Conservation (phyloP, 2,888 invertebrate genomes). For the Andrena camellia region DNA sequence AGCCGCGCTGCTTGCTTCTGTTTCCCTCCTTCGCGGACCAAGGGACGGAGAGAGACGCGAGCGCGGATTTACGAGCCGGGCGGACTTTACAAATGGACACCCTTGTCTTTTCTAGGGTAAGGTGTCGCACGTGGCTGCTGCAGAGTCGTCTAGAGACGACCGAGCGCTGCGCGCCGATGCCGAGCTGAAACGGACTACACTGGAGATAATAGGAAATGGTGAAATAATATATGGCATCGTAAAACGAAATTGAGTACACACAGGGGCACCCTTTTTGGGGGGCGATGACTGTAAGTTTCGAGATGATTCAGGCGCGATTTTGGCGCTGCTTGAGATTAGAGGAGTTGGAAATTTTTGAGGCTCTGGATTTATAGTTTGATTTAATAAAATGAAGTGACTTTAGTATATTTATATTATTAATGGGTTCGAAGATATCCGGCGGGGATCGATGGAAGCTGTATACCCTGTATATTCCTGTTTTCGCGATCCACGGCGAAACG, state of each 20-base stretch:
- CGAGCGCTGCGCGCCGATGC: slow-evolving; percentile 31
- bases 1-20: slow-evolving; percentile 21
- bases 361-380: neutral
- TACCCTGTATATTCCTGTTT: neutral
- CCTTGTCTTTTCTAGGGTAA: slow-evolving; percentile 58
- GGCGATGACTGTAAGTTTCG: slow-evolving; percentile 3
- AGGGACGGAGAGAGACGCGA: slow-evolving; percentile 47
- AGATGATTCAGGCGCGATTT: slow-evolving; percentile 5
- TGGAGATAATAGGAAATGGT: slow-evolving; percentile 56
- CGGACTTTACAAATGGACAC: slow-evolving; percentile 64
- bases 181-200: neutral
- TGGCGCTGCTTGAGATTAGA: neutral
- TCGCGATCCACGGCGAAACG: neutral
- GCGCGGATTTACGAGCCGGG: slow-evolving; percentile 66
- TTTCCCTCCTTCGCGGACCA: slow-evolving; percentile 23
- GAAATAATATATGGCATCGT: slow-evolving; percentile 57
- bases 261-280: neutral
- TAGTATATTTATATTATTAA: neutral
- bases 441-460: too few relatives aligned
- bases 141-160: slow-evolving; percentile 41
- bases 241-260: slow-evolving; percentile 10
- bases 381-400: neutral
- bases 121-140: slow-evolving; percentile 59
- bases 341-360: neutral
- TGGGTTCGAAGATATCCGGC: too few relatives aligned